Conservation (phyloP, 30 jellyfish, hydroid and myxozoan species). For the Rhopilema esculentum region DNA sequence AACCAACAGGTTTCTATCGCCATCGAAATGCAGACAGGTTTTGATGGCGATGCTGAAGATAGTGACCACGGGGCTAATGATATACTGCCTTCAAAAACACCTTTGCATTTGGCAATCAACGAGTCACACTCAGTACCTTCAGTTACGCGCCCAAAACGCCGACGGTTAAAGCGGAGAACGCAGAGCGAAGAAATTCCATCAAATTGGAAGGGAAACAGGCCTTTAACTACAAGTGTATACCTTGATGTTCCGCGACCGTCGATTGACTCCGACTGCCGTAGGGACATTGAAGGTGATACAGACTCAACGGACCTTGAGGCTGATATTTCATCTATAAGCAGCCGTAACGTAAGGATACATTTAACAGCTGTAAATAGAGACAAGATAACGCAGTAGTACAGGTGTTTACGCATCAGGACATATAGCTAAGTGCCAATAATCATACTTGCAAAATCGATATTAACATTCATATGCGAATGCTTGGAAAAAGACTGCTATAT, state of each 20-base stretch:
- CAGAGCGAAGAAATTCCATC: slow-evolving; percentile 18
- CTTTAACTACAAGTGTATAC: neutral
- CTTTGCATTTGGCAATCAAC: neutral
- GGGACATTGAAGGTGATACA: neutral
- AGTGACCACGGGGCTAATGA: slow-evolving; percentile 19
- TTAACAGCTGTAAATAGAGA: neutral
- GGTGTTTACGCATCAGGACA: too few relatives aligned
- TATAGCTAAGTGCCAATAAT: too few relatives aligned
- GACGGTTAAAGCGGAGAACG: slow-evolving; percentile 38
- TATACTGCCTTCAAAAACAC: neutral
- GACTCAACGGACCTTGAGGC: slow-evolving; percentile 26
- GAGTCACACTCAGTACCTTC: slow-evolving; percentile 26
- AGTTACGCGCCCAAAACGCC: slow-evolving; percentile 29
- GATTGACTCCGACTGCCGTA: neutral
- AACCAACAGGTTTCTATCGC: neutral
- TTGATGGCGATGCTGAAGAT: slow-evolving; percentile 55
- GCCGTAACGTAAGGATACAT: neutral
- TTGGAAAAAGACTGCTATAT: too few relatives aligned
- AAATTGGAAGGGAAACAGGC: neutral
- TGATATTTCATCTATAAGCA: neutral
- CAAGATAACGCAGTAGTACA: too few relatives aligned
- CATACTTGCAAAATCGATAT: too few relatives aligned
- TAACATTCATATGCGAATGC: too few relatives aligned
- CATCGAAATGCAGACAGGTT: slow-evolving; percentile 12
- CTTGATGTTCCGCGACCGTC: slow-evolving; percentile 15